Conservation (phyloP, 2,797 vertebrate species). For the Podargus strigoides region DNA sequence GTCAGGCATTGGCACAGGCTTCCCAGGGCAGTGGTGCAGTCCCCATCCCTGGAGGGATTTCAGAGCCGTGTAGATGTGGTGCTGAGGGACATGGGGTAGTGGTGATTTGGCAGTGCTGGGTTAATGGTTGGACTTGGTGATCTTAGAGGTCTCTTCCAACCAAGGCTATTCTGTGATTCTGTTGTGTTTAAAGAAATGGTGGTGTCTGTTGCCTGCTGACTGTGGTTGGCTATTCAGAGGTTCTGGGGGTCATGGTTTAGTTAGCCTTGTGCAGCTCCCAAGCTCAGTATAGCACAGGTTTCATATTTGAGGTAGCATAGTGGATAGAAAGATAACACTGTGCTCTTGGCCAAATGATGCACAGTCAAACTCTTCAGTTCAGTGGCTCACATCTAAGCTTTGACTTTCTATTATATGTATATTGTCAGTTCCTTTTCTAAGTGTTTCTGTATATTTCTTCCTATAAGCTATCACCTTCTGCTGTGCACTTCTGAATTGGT, state of each 20-base stretch:
- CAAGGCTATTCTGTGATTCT: no score
- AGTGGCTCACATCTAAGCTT: not conserved
- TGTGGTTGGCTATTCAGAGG: not conserved
- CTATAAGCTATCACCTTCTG: not conserved
- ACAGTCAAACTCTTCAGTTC: not conserved
- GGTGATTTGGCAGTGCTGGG: no score
- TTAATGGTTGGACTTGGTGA: no score
- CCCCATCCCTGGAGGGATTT: no score
- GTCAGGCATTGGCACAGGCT: no score
- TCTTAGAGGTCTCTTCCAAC: no score
- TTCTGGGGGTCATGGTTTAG: not conserved
- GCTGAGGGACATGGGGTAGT: no score
- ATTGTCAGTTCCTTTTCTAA: not conserved
- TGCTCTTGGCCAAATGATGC: not conserved
- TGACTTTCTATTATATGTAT: not conserved
- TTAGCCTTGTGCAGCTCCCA: not conserved
- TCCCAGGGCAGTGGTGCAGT: no score
- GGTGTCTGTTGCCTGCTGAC: not conserved
- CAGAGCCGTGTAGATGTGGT: no score
- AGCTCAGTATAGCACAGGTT: not conserved
- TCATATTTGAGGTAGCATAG: not conserved
- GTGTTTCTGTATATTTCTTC: not conserved
- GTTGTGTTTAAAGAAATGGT: no score
- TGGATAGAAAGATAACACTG: not conserved
- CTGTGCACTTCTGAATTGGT: not conserved